These are phyloP conservation scores for Pampusana beccarii DNA, from an alignment of 2,113 vertebrate genomes.

Conservation along the genomic window DNA sequence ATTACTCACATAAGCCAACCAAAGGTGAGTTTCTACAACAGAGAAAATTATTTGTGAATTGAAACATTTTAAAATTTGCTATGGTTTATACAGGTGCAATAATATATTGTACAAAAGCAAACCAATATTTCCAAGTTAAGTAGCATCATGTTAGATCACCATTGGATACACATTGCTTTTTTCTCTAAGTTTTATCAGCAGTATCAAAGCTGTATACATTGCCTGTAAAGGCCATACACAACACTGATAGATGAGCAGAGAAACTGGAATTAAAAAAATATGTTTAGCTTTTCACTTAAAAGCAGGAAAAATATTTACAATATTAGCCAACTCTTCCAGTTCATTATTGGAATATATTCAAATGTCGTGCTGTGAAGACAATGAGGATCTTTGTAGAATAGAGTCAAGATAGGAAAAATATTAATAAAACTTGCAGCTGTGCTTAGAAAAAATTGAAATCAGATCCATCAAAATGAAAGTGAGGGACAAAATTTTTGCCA, in stretches of 20 bases:
- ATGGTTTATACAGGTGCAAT: neutral
- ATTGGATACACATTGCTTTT: neutral
- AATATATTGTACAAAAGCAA: neutral
- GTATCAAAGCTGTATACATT: neutral
- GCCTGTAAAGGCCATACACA: neutral
- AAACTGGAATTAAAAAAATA: neutral
- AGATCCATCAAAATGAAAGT: neutral
- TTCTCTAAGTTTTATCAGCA: neutral
- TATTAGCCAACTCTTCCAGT: neutral
- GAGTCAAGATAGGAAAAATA: neutral
- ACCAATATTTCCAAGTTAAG: neutral
- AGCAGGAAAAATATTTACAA: neutral
- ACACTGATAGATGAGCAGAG: neutral
- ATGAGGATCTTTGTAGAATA: neutral
- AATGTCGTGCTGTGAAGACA: neutral
- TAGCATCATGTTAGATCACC: neutral
- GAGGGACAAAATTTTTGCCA: neutral
- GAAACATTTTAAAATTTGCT: neutral
- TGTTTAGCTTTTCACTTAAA: neutral
- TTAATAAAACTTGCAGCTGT: neutral
- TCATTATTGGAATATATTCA: neutral
- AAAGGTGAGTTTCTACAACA: neutral
- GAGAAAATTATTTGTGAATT: neutral
- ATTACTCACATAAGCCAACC: neutral
- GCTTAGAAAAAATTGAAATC: neutral